phyloP scores from a whole-genome alignment of 2,797 vertebrate species.

The Brotogeris chrysoptera region DNA sequence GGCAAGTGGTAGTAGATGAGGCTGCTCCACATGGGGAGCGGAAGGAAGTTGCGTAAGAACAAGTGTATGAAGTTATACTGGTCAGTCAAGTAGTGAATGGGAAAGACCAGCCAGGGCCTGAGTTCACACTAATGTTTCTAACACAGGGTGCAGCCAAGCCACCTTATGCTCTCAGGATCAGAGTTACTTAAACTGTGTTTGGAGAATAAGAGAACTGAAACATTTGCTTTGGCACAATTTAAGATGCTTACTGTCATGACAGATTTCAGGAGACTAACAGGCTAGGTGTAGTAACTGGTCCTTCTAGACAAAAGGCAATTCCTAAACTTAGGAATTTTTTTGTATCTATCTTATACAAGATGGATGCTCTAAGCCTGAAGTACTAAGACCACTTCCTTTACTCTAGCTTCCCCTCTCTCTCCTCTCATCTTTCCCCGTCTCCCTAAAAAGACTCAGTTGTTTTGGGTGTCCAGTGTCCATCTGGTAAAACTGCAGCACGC shows the following conservation, averaged over 20 bases:
- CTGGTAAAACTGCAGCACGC: background rate
- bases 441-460: background rate
- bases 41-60: background rate
- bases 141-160: background rate
- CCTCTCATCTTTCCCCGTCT: fast-evolving
- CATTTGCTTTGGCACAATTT: slow-evolving; percentile 48
- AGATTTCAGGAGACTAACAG: background rate
- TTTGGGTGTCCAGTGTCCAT: background rate
- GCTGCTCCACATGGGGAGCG: background rate
- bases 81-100: background rate
- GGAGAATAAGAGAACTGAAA: background rate
- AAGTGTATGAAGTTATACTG: background rate
- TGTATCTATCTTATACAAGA: background rate
- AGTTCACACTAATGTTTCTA: background rate
- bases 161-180: background rate
- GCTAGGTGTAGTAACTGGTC: background rate
- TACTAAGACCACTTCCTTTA: background rate
- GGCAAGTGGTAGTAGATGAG: background rate
- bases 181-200: background rate
- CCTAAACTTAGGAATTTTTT: background rate
- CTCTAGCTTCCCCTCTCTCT: background rate
- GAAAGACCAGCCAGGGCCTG: background rate
- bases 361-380: background rate
- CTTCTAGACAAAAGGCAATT: background rate
- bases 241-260: background rate